phyloP scores from a whole-genome alignment of 1,140 invertebrate species.

The Aphis craccivora region DNA sequence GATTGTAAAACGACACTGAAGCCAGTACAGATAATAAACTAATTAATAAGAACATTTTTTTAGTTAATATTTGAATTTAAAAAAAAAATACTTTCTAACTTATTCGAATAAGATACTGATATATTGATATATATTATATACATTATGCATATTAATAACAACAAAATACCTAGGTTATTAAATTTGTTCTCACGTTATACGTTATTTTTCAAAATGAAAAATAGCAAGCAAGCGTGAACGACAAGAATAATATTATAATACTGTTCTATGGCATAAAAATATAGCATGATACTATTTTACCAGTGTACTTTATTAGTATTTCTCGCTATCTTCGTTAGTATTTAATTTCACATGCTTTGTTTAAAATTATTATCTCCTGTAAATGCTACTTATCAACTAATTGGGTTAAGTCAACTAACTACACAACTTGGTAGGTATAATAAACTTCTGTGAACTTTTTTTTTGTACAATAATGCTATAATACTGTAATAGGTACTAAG shows the following conservation, averaged over 20 bases:
- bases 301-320: neutral
- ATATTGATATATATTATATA: neutral
- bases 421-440: neutral
- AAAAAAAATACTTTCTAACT: neutral
- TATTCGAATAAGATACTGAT: neutral
- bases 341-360: neutral
- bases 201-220: neutral
- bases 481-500: neutral
- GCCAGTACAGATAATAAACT: neutral
- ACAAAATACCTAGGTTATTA: neutral
- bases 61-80: neutral
- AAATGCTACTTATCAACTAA: slow-evolving; percentile 7
- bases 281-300: neutral
- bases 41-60: neutral
- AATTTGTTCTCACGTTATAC: neutral
- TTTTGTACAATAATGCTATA: neutral
- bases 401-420: neutral
- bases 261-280: neutral
- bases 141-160: neutral
- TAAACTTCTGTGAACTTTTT: slow-evolving; percentile 24
- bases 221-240: neutral
- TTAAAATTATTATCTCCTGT: neutral
- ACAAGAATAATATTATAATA: neutral
- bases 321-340: neutral
- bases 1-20: neutral